Evolutionary conservation across 2,888 invertebrate species (phyloP), one percentile per base, ranked within the genome.

Genomic region (Drosophila kanekoi): DNA sequence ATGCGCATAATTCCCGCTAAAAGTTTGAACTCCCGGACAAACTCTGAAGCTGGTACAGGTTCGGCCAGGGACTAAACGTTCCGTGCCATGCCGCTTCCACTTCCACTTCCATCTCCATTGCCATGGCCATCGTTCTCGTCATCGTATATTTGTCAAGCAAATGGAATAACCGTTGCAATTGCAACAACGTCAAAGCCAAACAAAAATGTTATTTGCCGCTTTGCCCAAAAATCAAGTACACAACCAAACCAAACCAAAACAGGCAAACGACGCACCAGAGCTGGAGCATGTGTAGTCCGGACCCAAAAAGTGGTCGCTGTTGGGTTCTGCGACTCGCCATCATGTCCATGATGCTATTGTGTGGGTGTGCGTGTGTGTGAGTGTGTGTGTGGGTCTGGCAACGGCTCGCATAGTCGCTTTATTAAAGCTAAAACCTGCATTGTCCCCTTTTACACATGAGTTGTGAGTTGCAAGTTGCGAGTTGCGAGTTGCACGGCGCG

Each of bases 171-270:
- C 88, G 87, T 77, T 87, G 87, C 82, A 75, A 85, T 84, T 82
- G 86, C 83, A 87, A 87, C 79, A 84, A 84, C 83, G 83, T 84
- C 83, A 87, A 87, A 84, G 77, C 83, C 86, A 84, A 87, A 84
- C 83, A 84, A 84, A 84, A 84, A 84, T 84, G 87, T 85, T 84
- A 84, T 84, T 84, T 84, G 83, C 83, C 88, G 87, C 85, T 83
- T 85, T 83, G 74, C 87, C 87, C 83, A 85, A 87, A 84, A 84
- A 84, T 84, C 87, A 84, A 87, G 83, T 84, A 84, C 87, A 84
- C 80, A 80, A 61, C 72, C 87, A 84, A 76, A 72, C 80, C 64
- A 38, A 51, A 60, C 66, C 60, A 60, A 51, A 63, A 74, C 72
- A 66, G 68, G 16, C 64, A 43, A 59, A 51, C 47, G 49, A 37